Base-by-base conservation (phyloP, 2,797 vertebrate species). In the Sus cebifrons region DNA sequence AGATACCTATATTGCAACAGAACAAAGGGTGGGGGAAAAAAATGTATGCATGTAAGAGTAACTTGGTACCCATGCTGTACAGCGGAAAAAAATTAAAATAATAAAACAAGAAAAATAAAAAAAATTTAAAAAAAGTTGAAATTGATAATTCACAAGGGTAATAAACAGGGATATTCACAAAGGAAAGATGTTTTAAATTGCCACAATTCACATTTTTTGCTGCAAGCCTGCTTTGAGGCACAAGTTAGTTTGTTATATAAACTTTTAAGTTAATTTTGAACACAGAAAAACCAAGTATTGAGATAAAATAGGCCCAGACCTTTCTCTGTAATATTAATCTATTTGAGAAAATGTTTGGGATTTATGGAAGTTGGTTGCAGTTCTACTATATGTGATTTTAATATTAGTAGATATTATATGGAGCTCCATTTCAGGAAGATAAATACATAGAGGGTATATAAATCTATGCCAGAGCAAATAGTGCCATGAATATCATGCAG, bases 221-320 rank as follows among this genome's bases (percentile, higher is more conserved):
- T 94, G 23, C 21, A 7, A 94, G 90, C 27, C 58, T 87, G 2
- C 21, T 75, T 49, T 23, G 60, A 95, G 81, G 77, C 65, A 54
- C 18, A 88, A n/a, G 9, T 75, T 89, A 71, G 25, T 97, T 96
- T 91, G 62, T 70, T 89, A 75, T 44, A 36, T 77, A 86, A 96
- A 95, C 56, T 96, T 96, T 97, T 92, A 95, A 96, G 67, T 94
- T 96, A 97, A 95, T 86, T 96, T 96, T 82, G 27, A 96, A 77
- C 52, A 75, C 25, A 93, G 83, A 73, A 95, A 94, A 93, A 74
- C 17, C 52, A 90, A 82, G 85, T 44, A 56, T 36, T 65, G 74
- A 89, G 60, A n/a, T 93, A 92, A 93, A 89, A 93, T 77, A 88
- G 56, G 25, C 27, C 58, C 29, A 89, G 32, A 36, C 18, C 13